Conservation (phyloP, 2,888 invertebrate genomes). For the Xestia xanthographa region DNA sequence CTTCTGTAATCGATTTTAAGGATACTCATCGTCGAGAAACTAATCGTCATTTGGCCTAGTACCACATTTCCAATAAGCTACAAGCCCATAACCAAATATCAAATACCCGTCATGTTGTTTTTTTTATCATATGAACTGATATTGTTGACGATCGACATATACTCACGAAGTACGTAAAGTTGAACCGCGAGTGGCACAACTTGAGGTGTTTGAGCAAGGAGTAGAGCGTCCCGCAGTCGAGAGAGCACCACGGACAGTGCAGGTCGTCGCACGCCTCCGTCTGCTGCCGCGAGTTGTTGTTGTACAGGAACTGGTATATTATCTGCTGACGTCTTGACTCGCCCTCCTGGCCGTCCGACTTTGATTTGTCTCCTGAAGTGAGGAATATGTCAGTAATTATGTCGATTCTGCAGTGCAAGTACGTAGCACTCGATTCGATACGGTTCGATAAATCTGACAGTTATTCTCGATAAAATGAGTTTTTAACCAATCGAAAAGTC, state of each 20-base stretch:
- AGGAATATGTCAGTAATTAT: neutral
- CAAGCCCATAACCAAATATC: neutral
- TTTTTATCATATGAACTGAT: too few relatives aligned
- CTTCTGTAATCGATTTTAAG: neutral
- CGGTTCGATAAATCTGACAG: too few relatives aligned
- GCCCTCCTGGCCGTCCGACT: slow-evolving; percentile 72
- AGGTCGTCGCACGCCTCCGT: slow-evolving; percentile 98
- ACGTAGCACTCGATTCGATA: too few relatives aligned
- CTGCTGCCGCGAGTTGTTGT: slow-evolving; percentile 98
- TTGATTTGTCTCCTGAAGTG: slow-evolving; percentile 79
- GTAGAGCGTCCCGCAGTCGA: slow-evolving; percentile 96
- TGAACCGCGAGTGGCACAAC: slow-evolving; percentile 97
- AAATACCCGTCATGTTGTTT: too few relatives aligned
- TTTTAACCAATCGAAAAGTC: too few relatives aligned
- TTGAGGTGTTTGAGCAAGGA: slow-evolving; percentile 98
- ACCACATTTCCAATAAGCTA: neutral
- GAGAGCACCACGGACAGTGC: slow-evolving; percentile 98
- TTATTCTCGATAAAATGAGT: too few relatives aligned
- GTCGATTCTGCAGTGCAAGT: too few relatives aligned
- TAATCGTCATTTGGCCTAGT: neutral
- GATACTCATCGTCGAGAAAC: neutral
- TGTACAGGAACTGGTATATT: slow-evolving; percentile 98
- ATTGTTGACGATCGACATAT: slow-evolving; percentile 31
- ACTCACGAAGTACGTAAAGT: slow-evolving; percentile 97
- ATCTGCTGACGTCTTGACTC: slow-evolving; percentile 92